Evolutionary conservation across 1,140 invertebrate genomes (phyloP), one percentile per base, ranked within the genome.

Genomic region (Pollicipes pollicipes): DNA sequence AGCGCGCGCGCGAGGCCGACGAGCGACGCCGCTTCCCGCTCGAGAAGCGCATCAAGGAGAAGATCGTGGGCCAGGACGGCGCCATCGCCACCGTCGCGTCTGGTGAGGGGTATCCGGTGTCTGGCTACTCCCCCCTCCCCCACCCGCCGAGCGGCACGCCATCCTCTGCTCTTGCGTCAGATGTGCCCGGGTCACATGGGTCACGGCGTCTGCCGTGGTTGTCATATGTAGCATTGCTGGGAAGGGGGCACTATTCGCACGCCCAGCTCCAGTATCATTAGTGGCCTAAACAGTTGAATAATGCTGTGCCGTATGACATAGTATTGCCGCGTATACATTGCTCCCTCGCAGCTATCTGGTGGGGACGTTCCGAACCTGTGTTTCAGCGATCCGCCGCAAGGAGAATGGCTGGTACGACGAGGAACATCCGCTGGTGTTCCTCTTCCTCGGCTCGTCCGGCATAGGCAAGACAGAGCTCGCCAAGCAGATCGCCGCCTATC

Each of bases 391-490:
- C 32, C 82, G 93, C 74, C 82, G 93, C 69, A 95, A 95, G 81
- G 91, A 95, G 81, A 95, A 94, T 84, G 93, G 93, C 17, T 86
- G 85, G 85, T 82, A 87, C 71, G 92, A 95, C 81, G 91, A 92
- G 74, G 90, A 95, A 73, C 92, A 95, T 82, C 93, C 93, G 10
- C 80, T 96, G 4, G 90, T 93, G 0, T 95, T 97, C 78, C 82
- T 97, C 1, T 97, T 97, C 79, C 81, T 96, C 31, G 94, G 94
- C 27, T 93, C 91, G n/a, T 95, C 92, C 66, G 94, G 93, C 16
- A 95, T 96, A 77, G 94, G 90, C 68, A 97, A 96, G 83, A 97
- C 94, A 58, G 94, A 96, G 81, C 80, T 96, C 69, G 93, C 93
- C 0, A 97, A 97, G 79, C 85, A 86, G 75, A 78, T 85, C 13